phyloP scores from a whole-genome alignment of 2,888 invertebrate species.

The Macrosiphum euphorbiae region DNA sequence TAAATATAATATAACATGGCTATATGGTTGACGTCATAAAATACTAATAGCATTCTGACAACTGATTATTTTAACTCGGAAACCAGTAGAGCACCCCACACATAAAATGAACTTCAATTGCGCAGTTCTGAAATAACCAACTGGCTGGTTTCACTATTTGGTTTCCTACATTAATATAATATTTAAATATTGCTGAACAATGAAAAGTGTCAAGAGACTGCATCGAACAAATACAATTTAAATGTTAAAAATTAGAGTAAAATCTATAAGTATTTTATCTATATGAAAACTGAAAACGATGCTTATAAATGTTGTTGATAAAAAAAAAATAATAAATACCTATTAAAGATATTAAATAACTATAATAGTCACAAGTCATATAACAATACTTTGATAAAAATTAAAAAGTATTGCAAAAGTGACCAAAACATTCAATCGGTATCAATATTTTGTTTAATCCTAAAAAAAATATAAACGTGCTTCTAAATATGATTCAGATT shows the following conservation, averaged over 20 bases:
- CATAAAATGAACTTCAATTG: neutral
- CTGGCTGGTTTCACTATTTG: neutral
- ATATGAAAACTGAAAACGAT: neutral
- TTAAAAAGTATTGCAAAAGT: neutral
- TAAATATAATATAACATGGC: neutral
- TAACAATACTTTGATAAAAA: neutral
- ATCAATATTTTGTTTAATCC: neutral
- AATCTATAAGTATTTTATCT: neutral
- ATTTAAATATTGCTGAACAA: neutral
- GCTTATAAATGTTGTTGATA: neutral
- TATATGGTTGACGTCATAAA: neutral
- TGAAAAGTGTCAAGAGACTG: neutral
- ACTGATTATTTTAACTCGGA: constrained; percentile 21
- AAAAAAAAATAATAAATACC: neutral
- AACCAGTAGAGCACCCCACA: constrained; percentile 19
- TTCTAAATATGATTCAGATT: neutral
- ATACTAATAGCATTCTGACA: neutral
- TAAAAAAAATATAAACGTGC: neutral
- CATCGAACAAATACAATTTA: neutral
- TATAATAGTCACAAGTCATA: neutral
- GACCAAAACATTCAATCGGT: neutral
- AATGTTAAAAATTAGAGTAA: neutral
- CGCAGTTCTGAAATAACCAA: neutral
- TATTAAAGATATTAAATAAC: neutral
- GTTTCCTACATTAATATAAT: neutral